Conservation (phyloP, 2,797 vertebrate species). For the Gymnopithys bicolor region DNA sequence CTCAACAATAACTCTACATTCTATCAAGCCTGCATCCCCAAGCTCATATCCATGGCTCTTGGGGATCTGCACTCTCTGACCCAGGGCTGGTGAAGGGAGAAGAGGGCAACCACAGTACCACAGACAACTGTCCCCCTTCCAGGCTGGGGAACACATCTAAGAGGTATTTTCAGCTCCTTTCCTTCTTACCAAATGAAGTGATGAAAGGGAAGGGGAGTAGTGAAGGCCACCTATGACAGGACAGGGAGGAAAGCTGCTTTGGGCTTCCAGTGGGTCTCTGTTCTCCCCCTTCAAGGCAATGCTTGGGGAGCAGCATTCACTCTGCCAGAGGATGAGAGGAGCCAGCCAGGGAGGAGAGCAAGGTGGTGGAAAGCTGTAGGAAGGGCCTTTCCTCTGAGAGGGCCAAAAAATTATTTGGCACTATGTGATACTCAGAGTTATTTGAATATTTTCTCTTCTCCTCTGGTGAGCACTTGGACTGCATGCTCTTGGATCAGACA, state of each 20-base stretch:
- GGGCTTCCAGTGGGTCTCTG: not conserved
- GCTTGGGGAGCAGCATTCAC: not conserved
- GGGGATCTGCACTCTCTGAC: not conserved
- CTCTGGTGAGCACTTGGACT: not conserved
- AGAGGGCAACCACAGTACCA: not conserved
- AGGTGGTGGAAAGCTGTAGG: not conserved
- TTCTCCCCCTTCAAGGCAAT: not conserved
- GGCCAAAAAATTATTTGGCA: accelerated
- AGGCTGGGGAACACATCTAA: not conserved
- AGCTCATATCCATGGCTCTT: not conserved
- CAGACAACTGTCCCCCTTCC: not conserved
- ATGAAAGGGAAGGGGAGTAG: not conserved
- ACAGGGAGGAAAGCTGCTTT: not conserved
- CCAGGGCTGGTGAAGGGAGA: not conserved
- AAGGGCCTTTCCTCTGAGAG: not conserved
- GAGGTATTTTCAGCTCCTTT: not conserved
- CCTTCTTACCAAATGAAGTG: not conserved
- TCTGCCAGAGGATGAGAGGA: not conserved
- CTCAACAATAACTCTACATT: not conserved
- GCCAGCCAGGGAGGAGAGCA: not conserved
- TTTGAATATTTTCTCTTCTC: not conserved
- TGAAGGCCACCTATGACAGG: not conserved
- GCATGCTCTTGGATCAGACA: not conserved
- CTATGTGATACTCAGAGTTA: not conserved
- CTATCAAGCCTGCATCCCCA: not conserved